A percentile compares a stretch with the other conserved stretches of the same genome.
Evolutionary conservation across 2,888 invertebrate genomes (phyloP).

Genomic region (Geotrupes spiniger): DNA sequence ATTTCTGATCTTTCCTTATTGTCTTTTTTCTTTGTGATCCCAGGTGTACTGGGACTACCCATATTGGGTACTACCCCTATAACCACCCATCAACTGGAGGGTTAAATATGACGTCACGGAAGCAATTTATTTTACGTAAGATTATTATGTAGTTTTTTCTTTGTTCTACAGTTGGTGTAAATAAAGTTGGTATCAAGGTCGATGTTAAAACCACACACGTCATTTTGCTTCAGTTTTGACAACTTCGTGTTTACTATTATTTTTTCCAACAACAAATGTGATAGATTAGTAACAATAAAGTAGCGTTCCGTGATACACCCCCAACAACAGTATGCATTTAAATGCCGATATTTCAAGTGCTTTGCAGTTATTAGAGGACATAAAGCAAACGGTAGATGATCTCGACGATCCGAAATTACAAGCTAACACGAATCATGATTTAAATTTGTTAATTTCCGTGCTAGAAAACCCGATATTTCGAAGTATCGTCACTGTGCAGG

Average conservation of each 20-base stretch:
- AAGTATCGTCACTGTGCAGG: slow-evolving; percentile 87
- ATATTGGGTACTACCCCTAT: too few relatives aligned
- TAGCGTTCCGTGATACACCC: slow-evolving; percentile 16
- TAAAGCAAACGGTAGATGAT: slow-evolving; percentile 81
- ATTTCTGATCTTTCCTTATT: too few relatives aligned
- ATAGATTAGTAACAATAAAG: slow-evolving; percentile 23
- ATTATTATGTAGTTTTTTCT: too few relatives aligned
- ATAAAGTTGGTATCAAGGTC: too few relatives aligned
- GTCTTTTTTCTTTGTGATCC: too few relatives aligned
- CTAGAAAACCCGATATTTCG: slow-evolving; percentile 88
- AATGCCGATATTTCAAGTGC: slow-evolving; percentile 84
- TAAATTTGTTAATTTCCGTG: slow-evolving; percentile 78
- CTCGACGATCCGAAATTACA: slow-evolving; percentile 80
- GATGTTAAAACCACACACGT: too few relatives aligned
- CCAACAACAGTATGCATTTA: slow-evolving; percentile 49
- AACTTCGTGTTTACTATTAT: slow-evolving; percentile 5
- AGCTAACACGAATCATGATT: slow-evolving; percentile 70
- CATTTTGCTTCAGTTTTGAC: background rate
- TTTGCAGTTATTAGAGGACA: slow-evolving; percentile 82
- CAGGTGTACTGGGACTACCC: too few relatives aligned
- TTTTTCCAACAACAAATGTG: slow-evolving; percentile 21
- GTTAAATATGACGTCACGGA: too few relatives aligned
- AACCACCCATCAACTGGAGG: too few relatives aligned
- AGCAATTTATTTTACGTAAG: too few relatives aligned
- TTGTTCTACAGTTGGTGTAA: too few relatives aligned